Evolutionary conservation across 1,140 invertebrate genomes (phyloP), one percentile per base, ranked within the genome.

Genomic region (Agrilus planipennis): DNA sequence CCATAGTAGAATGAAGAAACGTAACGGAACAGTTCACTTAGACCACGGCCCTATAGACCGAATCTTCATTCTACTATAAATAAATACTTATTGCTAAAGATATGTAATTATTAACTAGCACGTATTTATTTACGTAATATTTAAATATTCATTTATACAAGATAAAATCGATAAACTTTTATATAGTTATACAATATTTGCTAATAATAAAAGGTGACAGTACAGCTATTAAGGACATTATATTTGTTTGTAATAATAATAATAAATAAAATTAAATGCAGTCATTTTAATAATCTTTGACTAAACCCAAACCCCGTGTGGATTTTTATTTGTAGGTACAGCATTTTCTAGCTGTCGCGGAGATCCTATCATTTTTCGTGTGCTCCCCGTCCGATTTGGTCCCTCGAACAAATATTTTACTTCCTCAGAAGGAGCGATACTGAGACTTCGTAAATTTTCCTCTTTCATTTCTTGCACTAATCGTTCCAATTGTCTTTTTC

Each of bases 251-350:
- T 25, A 25, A 25, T 6, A 7, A 7, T 25, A 25, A 25, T 25
- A 25, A 11, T 25, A 11, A 25, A 11, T 25, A 25, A n/a, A n/a
- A n/a, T n/a, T 11, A 25, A 7, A 25, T 11, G 5, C n/a, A 25
- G 22, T 25, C n/a, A 25, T 25, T 31, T n/a, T n/a, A n/a, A n/a
- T n/a, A n/a, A n/a, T 14, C 12, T 31, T 6, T 10, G 15, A 36
- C 17, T 44, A 44, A 7, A 95, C 89, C 90, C 90, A 95, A 36
- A 95, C 89, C 17, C 90, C 90, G 57, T 94, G 89, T 25, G 89
- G 89, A 67, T 93, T 93, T 66, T 92, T 91, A 61, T 84, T 91
- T 12, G 89, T 91, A 28, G 89, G 87, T 31, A 91, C 87, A 22
- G 89, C 87, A 63, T 88, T 92, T 66, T 92, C 88, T 25, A 92